Conservation (phyloP, 2,888 invertebrate species). For the Rhogogaster chlorosoma region DNA sequence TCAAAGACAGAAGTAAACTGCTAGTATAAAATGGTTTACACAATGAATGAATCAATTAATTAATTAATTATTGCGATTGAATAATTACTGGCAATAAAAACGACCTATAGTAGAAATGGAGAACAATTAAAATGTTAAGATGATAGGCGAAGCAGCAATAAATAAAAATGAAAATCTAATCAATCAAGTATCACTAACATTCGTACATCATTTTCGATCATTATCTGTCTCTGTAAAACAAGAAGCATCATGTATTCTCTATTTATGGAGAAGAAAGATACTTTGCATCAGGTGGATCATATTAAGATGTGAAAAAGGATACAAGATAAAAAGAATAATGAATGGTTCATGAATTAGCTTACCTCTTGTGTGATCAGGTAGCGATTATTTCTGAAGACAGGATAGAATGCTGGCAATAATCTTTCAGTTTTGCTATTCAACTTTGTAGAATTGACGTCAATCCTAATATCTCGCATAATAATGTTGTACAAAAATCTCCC, state of each 20-base stretch:
- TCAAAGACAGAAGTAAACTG: background rate
- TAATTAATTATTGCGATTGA: background rate
- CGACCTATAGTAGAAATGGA: background rate
- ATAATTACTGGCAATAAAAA: background rate
- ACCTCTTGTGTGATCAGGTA: conserved; percentile 85
- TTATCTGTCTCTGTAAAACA: background rate
- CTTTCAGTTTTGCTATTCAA: conserved; percentile 78
- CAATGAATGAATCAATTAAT: background rate
- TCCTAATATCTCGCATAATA: conserved; percentile 90
- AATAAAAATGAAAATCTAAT: background rate
- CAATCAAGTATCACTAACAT: background rate
- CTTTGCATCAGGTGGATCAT: background rate
- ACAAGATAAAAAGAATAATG: background rate
- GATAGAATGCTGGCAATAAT: conserved; percentile 87
- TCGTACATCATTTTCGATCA: background rate
- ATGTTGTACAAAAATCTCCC: conserved; percentile 94
- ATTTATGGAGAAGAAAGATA: too few relatives aligned
- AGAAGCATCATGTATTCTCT: too few relatives aligned
- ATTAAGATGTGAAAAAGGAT: background rate
- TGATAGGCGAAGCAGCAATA: background rate
- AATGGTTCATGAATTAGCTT: conserved; percentile 27
- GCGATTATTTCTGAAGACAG: conserved; percentile 86
- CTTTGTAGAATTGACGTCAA: conserved; percentile 87
- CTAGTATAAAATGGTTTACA: background rate
- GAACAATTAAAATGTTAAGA: background rate